Evolutionary conservation across 2,888 invertebrate species (phyloP).

Genomic region (Meghimatium bilineatum): DNA sequence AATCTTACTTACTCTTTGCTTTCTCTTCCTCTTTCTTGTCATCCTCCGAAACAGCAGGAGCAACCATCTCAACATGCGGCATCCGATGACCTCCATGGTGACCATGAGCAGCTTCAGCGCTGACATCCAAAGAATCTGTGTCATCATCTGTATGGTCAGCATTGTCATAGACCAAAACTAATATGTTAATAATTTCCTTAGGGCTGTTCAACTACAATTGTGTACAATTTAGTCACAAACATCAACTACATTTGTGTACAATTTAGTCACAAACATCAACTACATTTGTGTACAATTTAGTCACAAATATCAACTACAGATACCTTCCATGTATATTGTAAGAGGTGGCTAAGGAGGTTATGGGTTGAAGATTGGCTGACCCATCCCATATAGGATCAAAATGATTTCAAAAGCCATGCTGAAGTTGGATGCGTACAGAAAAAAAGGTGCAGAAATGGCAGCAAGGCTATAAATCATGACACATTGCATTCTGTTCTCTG

Average conservation of each 20-base stretch:
- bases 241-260: neutral
- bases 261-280: too few relatives aligned
- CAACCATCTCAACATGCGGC: slow-evolving; percentile 96
- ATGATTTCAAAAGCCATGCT: too few relatives aligned
- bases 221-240: neutral
- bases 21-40: slow-evolving; percentile 65
- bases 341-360: too few relatives aligned
- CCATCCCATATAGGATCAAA: too few relatives aligned
- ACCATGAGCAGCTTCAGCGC: slow-evolving; percentile 40
- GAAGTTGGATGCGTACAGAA: too few relatives aligned
- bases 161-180: slow-evolving; percentile 73
- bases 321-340: too few relatives aligned
- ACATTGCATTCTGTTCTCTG: too few relatives aligned
- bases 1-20: slow-evolving; percentile 38
- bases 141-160: slow-evolving; percentile 80
- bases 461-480: too few relatives aligned
- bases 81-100: slow-evolving; percentile 81
- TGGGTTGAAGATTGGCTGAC: too few relatives aligned
- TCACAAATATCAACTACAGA: neutral
- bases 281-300: too few relatives aligned
- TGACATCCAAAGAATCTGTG: slow-evolving; percentile 70
- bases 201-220: slow-evolving; percentile 38
- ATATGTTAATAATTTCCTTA: slow-evolving; percentile 64
- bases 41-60: slow-evolving; percentile 91
- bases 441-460: too few relatives aligned